Evolutionary conservation across 2,113 vertebrate species (phyloP), one percentile per base, ranked within the genome.

Genomic region (Brienomyrus longianalis): DNA sequence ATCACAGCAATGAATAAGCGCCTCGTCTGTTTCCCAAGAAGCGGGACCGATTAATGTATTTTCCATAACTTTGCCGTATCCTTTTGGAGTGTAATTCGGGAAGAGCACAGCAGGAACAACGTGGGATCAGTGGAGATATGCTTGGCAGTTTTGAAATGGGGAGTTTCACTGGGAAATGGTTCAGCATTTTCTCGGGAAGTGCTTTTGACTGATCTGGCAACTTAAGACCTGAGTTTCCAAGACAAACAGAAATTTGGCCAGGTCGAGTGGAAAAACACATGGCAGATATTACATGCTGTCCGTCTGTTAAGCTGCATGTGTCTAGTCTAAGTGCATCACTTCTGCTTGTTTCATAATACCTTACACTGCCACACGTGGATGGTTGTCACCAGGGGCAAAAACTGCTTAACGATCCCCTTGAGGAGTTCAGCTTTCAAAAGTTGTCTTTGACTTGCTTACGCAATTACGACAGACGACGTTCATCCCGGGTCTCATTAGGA

Each of bases 401-500:
- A 5, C 83, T 50, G 83, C 43, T 86, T 86, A 86, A 80, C 45
- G 27, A 86, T n/a, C 45, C 23, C 45, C 19, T 9, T 10, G 45
- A 70, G 62, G 17, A 47, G 39, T 48, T 84, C 4, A 13, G 83
- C 47, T 86, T 85, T 86, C 45, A 23, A 21, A 70, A 88, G 43
- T 59, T 54, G 51, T 27, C 27, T 66, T 48, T 88, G 87, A 23
- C 39, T 45, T 62, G 54, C 52, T 62, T 23, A 43, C 54, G 39
- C 27, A 43, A 43, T 39, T 39, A 19, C 54, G 19, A 62, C 31
- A 31, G 3, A 3, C 10, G 19, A 3, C 7, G 8, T 45, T 23
- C 66, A 45, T 48, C 19, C 45, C 31, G 62, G 88, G 88, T 35
- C 88, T 88, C 27, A 48, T 88, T 88, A 88, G n/a, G 62, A 35